Evolutionary conservation across 2,113 vertebrate species (phyloP).

Genomic region (Silurus glanis): DNA sequence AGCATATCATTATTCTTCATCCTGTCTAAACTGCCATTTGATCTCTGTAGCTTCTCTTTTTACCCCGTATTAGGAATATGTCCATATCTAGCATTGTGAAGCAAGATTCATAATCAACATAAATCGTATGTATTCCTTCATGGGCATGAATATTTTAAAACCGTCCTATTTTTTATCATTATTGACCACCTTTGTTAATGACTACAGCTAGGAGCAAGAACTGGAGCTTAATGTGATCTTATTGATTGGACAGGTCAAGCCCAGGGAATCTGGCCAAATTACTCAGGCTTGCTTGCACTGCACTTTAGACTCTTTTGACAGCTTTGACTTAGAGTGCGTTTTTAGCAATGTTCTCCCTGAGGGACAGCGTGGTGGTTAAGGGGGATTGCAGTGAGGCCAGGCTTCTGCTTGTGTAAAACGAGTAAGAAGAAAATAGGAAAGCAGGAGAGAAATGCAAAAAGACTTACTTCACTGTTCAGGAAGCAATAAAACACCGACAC

Average conservation of each 20-base stretch:
- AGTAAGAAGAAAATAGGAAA: conserved; percentile 56
- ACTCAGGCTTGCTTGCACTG: conserved; percentile 9
- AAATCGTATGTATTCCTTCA: conserved; percentile 22
- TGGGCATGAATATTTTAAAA: conserved; percentile 43
- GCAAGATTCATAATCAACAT: background rate
- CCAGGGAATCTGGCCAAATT: conserved; percentile 27
- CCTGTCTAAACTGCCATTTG: background rate
- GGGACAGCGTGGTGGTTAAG: conserved; percentile 70
- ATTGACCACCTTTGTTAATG: background rate
- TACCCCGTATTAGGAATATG: background rate
- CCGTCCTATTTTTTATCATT: conserved; percentile 10
- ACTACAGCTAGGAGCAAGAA: conserved; percentile 1
- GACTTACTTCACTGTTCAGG: conserved; percentile 55
- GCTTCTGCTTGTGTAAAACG: conserved; percentile 92
- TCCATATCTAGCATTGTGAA: background rate
- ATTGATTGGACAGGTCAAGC: conserved; percentile 34
- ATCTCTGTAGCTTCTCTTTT: background rate
- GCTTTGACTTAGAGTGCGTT: conserved; percentile 12
- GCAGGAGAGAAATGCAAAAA: conserved; percentile 8
- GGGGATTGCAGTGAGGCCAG: conserved; percentile 80
- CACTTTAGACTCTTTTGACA: conserved; percentile 16
- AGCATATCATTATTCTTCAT: conserved; percentile 2
- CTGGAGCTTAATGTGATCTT: conserved; percentile 8
- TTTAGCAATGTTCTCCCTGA: conserved; percentile 78
- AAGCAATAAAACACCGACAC: conserved; percentile 58